Evolutionary conservation across 2,888 invertebrate species (phyloP), one percentile per base, ranked within the genome.

Genomic region (Hirtodrosophila trivittata): DNA sequence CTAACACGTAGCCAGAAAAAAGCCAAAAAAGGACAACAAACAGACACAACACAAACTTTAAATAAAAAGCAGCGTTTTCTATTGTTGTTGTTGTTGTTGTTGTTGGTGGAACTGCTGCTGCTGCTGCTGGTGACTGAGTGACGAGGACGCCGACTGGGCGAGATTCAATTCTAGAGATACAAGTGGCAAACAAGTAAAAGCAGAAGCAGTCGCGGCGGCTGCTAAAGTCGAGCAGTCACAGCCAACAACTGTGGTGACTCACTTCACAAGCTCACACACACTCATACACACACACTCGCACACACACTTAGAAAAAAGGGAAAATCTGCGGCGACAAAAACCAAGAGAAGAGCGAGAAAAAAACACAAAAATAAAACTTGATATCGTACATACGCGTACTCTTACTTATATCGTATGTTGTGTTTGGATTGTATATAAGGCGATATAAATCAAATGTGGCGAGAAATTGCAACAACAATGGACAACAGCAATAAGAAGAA

Each of bases 381-480:
- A 71, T 75, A 68, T 16, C 65, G 58, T 62, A 67, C 69, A 69
- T 55, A 66, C 68, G 52, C 47, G 46, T 52, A 55, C 46, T 63
- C 50, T 50, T 54, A 14, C 42, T 54, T 54, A 51, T 55, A 50
- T 70, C 57, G 51, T 55, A 59, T 84, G 78, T 75, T 66, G 60
- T 66, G 60, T 62, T 57, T 59, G 75, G 50, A 55, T 82, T 60
- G 77, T 83, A 75, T 68, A 85, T 83, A 83, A 78, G 75, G 77
- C 85, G 46, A 85, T 76, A 87, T 87, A 87, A 87, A 87, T 87
- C 88, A 86, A 87, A 86, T 87, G 83, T 81, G 84, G 83, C 87
- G 77, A 87, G 82, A 87, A 87, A 87, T 84, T 87, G 87, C 86
- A 87, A 87, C 75, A 82, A 82, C 77, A 59, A n/a, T n/a, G n/a